These are phyloP conservation scores for Ianthella basta DNA, from an alignment of 37 sponge, comb jelly and placozoan genomes.

Conservation along the genomic window DNA sequence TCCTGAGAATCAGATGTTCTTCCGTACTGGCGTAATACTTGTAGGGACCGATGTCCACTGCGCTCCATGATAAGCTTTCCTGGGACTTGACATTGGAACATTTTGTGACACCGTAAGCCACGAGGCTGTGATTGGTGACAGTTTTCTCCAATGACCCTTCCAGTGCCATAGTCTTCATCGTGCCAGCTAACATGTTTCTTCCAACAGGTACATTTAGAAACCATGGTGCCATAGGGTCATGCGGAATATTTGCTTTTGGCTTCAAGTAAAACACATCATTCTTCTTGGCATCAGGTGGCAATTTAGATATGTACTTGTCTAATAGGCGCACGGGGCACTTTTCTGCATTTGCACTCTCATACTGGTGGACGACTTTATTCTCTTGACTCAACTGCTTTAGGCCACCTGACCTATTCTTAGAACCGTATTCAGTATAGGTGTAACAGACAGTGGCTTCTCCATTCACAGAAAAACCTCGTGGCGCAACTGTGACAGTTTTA, in stretches of 20 bases:
- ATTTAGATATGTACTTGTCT: too few relatives aligned
- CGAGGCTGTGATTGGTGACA: slow-evolving; percentile 21
- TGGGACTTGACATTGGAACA: slow-evolving; percentile 6
- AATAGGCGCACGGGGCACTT: too few relatives aligned
- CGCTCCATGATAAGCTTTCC: slow-evolving; percentile 12
- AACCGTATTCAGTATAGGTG: too few relatives aligned
- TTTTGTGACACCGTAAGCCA: slow-evolving; percentile 14
- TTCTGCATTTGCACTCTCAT: slow-evolving; percentile 4
- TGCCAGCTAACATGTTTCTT: not conserved
- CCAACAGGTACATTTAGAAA: slow-evolving; percentile 3
- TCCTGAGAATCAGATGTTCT: not conserved
- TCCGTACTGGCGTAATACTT: not conserved
- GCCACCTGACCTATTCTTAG: too few relatives aligned
- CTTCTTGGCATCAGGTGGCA: too few relatives aligned
- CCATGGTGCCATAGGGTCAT: slow-evolving; percentile 18
- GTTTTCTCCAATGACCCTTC: not conserved
- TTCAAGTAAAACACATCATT: slow-evolving; percentile 31
- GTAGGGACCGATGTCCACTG: slow-evolving; percentile 15
- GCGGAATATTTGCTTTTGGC: slow-evolving; percentile 12
- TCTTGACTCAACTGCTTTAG: too few relatives aligned
- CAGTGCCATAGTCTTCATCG: not conserved
- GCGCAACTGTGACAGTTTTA: too few relatives aligned
- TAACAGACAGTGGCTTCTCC: too few relatives aligned
- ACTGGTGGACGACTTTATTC: too few relatives aligned
- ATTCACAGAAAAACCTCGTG: too few relatives aligned